phyloP scores from a whole-genome alignment of 2,888 invertebrate genomes.

The Stenodera caucasica region DNA sequence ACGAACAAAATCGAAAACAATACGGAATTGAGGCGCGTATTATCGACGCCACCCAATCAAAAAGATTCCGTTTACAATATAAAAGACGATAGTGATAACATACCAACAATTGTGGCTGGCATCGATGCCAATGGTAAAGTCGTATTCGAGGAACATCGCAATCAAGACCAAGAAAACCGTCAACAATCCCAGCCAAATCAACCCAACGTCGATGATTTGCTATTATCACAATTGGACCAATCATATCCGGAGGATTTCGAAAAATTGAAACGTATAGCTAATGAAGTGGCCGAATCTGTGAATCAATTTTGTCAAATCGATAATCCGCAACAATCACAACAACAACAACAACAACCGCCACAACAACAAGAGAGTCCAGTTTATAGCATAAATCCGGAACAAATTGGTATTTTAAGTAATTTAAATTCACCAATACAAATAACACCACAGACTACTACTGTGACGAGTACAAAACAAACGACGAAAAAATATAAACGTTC shows the following conservation, averaged over 20 bases:
- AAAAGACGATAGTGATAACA: slow-evolving; percentile 49
- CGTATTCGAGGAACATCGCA: slow-evolving; percentile 47
- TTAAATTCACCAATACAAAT: slow-evolving; percentile 52
- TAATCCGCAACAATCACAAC: background rate
- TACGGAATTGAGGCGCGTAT: slow-evolving; percentile 61
- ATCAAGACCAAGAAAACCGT: slow-evolving; percentile 32
- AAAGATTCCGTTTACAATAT: slow-evolving; percentile 54
- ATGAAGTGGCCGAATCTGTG: slow-evolving; percentile 77
- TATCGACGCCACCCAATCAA: slow-evolving; percentile 57
- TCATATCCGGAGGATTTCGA: slow-evolving; percentile 80
- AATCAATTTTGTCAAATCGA: slow-evolving; percentile 66
- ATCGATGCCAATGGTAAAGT: slow-evolving; percentile 52
- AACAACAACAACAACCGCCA: slow-evolving; percentile 33
- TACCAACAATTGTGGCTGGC: slow-evolving; percentile 53
- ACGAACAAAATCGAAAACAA: slow-evolving; percentile 47
- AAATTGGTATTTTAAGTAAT: slow-evolving; percentile 52
- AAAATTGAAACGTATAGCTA: slow-evolving; percentile 80
- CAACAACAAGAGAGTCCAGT: slow-evolving; percentile 51
- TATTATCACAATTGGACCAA: slow-evolving; percentile 69
- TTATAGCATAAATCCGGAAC: slow-evolving; percentile 56
- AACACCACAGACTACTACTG: slow-evolving; percentile 59
- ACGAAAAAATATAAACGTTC: slow-evolving; percentile 73
- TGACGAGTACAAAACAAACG: slow-evolving; percentile 65
- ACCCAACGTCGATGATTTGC: slow-evolving; percentile 69
- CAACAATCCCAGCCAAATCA: slow-evolving; percentile 65